These are phyloP conservation scores for Drosophila flavopinicola DNA, from an alignment of 2,888 invertebrate genomes.

Conservation along the genomic window DNA sequence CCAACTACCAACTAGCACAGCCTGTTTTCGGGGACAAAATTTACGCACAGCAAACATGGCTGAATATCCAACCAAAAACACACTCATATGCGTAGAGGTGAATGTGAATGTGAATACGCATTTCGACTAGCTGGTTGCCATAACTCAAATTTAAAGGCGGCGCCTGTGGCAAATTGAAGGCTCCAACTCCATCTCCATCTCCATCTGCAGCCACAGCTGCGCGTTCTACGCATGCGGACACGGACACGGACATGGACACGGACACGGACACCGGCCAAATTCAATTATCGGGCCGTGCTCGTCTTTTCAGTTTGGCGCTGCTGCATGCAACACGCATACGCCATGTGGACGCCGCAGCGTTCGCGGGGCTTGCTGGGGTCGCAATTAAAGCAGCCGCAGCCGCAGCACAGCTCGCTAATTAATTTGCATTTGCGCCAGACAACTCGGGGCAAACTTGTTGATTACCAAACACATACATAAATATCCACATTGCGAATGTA, in stretches of 20 bases:
- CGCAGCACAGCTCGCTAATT: slow-evolving; percentile 64
- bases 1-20: slow-evolving; percentile 46
- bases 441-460: slow-evolving; percentile 63
- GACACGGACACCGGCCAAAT: slow-evolving; percentile 48
- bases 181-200: slow-evolving; percentile 35
- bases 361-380: slow-evolving; percentile 32
- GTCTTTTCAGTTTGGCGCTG: slow-evolving; percentile 12
- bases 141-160: slow-evolving; percentile 72
- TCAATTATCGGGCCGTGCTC: slow-evolving; percentile 63
- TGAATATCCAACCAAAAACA: not conserved
- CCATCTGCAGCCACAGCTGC: slow-evolving; percentile 46
- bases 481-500: not conserved
- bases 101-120: slow-evolving; percentile 35
- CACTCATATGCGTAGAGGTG: not conserved
- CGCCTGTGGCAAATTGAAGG: slow-evolving; percentile 73
- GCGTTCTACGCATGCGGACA: slow-evolving; percentile 56
- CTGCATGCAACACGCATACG: slow-evolving; percentile 71
- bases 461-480: slow-evolving; percentile 43
- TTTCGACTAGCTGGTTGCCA: slow-evolving; percentile 47
- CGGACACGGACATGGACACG: slow-evolving; percentile 25
- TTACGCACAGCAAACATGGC: slow-evolving; percentile 47
- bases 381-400: slow-evolving; percentile 72
- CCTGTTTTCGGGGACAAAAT: slow-evolving; percentile 71
- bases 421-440: slow-evolving; percentile 71
- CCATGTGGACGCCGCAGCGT: slow-evolving; percentile 47